A percentile compares a stretch with the other conserved stretches of the same genome.
These are phyloP conservation scores for Eutolmus rufibarbis DNA, from an alignment of 2,888 invertebrate species.

Conservation along the genomic window DNA sequence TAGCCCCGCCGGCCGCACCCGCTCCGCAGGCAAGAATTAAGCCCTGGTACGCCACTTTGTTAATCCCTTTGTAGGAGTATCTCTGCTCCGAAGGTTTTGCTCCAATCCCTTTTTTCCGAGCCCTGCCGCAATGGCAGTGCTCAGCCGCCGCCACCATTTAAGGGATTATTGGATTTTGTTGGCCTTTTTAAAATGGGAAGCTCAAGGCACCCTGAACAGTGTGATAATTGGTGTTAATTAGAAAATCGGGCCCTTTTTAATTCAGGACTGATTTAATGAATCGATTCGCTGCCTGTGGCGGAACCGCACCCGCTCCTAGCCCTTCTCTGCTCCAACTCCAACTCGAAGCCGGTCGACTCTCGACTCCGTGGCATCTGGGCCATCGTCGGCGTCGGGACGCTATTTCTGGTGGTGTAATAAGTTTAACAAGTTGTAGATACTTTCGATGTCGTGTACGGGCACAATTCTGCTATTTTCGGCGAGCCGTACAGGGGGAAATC, in stretches of 20 bases:
- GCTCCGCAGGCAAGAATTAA: constrained; percentile 29
- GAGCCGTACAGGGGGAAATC: background rate
- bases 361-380: background rate
- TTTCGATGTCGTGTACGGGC: background rate
- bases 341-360: background rate
- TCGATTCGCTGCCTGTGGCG: constrained; percentile 3
- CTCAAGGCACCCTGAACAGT: constrained; percentile 23
- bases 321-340: background rate
- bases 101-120: background rate
- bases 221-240: constrained; percentile 43
- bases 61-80: constrained; percentile 40
- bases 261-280: constrained; percentile 30
- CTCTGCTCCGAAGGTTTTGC: constrained; percentile 8
- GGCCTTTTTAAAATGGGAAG: constrained; percentile 9
- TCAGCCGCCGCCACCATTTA: constrained; percentile 25
- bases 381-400: background rate
- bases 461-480: constrained; percentile 19
- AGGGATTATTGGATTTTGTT: constrained; percentile 40
- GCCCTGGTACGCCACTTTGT: constrained; percentile 32
- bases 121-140: background rate
- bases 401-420: constrained; percentile 33
- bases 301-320: background rate
- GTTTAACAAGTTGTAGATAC: constrained; percentile 34
- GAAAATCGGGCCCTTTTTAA: constrained; percentile 38
- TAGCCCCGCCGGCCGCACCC: background rate